Evolutionary conservation across 2,797 vertebrate species (phyloP), one percentile per base, ranked within the genome.

Genomic region (Tenualosa ilisha): DNA sequence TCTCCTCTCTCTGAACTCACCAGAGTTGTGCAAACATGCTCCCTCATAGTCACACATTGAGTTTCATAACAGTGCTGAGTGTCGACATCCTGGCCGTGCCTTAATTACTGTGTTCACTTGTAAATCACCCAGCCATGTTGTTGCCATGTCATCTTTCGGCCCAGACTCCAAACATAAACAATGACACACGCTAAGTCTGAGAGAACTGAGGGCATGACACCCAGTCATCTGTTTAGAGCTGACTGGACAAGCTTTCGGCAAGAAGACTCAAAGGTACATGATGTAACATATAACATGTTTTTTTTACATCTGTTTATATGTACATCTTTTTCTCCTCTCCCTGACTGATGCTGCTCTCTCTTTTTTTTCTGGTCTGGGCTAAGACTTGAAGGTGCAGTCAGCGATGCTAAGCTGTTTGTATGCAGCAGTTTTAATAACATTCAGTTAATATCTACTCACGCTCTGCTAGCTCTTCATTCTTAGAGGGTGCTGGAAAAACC

Each of bases 101-200:
- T 72, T 68, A 37, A 68, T 68, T 12, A 68, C 24, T 24, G 26
- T 31, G 31, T 72, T 65, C 9, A 26, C 13, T 3, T 31, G 65
- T 72, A 72, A 72, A 72, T 72, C 65, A 11, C 12, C 12, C 51
- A 2, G 26, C 65, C 46, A 46, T 37, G 65, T 13, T 72, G 65
- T 72, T 72, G 65, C 65, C 65, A 72, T 72, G 65, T 72, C 65
- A 72, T 72, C 65, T 17, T 11, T 0, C 24, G 65, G 65, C 11
- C 65, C 26, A 31, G 65, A 13, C 65, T 72, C 65, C 65, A 72
- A 37, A 72, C 65, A 72, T 13, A 72, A 31, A 72, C 65, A 72
- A 15, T 31, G 65, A 31, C 65, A 72, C 65, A 72, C 15, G 65
- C 12, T 13, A 12, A 12, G 24, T 13, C 24, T 72, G 26, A 40